These are phyloP conservation scores for Antheraea assamensis DNA, from an alignment of 2,888 invertebrate genomes.

Conservation along the genomic window DNA sequence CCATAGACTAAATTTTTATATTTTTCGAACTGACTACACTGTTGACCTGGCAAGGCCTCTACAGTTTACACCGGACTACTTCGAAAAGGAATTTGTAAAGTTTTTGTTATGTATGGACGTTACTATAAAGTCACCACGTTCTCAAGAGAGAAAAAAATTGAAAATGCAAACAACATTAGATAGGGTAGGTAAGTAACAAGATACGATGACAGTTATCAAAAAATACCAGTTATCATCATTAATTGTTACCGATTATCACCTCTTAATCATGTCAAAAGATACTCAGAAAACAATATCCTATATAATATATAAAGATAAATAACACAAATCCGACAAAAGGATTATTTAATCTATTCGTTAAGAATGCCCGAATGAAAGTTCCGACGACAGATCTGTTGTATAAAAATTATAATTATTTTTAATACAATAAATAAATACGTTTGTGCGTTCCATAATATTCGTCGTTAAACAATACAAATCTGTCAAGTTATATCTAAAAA, in stretches of 20 bases:
- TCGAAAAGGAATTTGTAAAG: background rate
- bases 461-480: background rate
- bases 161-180: background rate
- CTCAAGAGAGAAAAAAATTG: background rate
- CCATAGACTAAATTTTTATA: too few species aligned
- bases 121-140: background rate
- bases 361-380: background rate
- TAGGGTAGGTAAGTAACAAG: conserved; percentile 1
- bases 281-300: background rate
- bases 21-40: too few species aligned
- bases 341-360: background rate
- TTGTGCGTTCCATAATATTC: background rate
- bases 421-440: background rate
- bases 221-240: background rate
- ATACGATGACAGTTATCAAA: background rate
- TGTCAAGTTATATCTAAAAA: background rate
- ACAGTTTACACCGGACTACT: too few species aligned
- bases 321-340: background rate
- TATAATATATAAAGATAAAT: background rate
- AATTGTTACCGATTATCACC: background rate
- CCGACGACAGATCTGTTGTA: background rate
- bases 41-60: too few species aligned
- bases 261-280: background rate
- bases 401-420: background rate
- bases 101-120: background rate